Conservation (phyloP, 2,797 vertebrate genomes). For the Pteronotus mesoamericanus region DNA sequence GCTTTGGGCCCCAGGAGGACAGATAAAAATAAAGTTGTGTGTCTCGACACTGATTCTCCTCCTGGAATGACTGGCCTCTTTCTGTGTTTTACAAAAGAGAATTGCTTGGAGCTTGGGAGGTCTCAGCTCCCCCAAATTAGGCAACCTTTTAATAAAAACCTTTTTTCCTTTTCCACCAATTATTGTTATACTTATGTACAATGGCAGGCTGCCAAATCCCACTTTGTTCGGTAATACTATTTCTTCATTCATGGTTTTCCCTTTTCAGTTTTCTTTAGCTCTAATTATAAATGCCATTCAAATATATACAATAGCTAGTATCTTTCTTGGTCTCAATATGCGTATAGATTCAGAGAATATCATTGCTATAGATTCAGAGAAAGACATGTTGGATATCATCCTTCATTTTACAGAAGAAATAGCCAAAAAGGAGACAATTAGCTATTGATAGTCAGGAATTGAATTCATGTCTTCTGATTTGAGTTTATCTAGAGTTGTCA, state of each 20-base stretch:
- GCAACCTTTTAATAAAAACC: too few species aligned
- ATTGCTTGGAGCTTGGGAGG: too few species aligned
- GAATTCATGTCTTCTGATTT: neutral
- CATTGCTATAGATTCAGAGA: too few species aligned
- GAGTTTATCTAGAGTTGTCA: neutral
- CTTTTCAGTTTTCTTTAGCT: neutral
- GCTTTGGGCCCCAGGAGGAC: too few species aligned
- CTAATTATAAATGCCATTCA: neutral
- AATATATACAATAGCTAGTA: neutral
- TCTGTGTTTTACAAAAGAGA: too few species aligned
- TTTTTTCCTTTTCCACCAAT: too few species aligned
- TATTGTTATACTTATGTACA: too few species aligned
- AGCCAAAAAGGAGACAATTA: neutral
- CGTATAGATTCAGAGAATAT: neutral
- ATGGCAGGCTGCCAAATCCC: too few species aligned
- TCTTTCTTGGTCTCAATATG: neutral
- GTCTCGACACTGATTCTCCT: too few species aligned
- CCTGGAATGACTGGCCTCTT: too few species aligned
- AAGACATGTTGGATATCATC: neutral
- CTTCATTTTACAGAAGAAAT: neutral
- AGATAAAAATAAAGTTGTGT: too few species aligned
- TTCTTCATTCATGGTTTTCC: neutral
- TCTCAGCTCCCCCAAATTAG: too few species aligned
- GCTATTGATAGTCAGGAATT: neutral
- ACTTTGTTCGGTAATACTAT: neutral